Percentiles rank a stretch among this genome's conserved stretches.
Conservation (phyloP, 2,797 vertebrate species). For the Pseudopleuronectes americanus region DNA sequence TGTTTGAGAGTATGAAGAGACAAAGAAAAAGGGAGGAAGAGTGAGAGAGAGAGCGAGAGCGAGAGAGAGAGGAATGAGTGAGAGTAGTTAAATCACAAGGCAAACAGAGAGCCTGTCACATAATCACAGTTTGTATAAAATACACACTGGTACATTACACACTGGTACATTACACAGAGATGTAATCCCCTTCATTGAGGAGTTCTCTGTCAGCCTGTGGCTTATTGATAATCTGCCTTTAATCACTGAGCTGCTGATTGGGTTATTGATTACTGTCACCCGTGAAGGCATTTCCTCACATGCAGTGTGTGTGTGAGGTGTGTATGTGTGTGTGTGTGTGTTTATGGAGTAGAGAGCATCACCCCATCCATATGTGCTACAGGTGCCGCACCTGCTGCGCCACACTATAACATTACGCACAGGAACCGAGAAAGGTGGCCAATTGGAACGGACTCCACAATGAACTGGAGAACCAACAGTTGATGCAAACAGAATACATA, state of each 20-base stretch:
- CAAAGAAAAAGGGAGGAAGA: slow-evolving; percentile 2
- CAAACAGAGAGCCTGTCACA: slow-evolving; percentile 62
- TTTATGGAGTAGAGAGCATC: neutral
- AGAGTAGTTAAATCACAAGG: slow-evolving; percentile 24
- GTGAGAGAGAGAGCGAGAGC: no score
- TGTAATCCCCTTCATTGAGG: slow-evolving; percentile 20
- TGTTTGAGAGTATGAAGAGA: slow-evolving; percentile 27
- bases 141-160: slow-evolving; percentile 44
- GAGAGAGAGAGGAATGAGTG: neutral
- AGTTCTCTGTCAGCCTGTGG: slow-evolving; percentile 5
- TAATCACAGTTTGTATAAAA: slow-evolving; percentile 59
- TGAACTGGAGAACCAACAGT: neutral
- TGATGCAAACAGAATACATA: neutral
- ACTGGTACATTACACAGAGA: slow-evolving; percentile 54
- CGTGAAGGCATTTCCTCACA: neutral
- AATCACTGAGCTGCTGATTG: slow-evolving; percentile 5
- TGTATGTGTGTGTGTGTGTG: neutral
- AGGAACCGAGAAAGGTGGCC: slow-evolving; percentile 35
- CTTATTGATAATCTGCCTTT: slow-evolving; percentile 2
- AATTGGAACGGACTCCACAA: neutral
- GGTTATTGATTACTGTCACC: slow-evolving; percentile 12
- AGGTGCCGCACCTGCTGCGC: slow-evolving; percentile 77
- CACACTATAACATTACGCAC: slow-evolving; percentile 59
- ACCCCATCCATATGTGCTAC: slow-evolving; percentile 54
- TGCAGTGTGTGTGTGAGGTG: neutral